A percentile compares a stretch with the other conserved stretches of the same genome.
phyloP scores from a whole-genome alignment of 2,888 invertebrate species.

The Melieria omissa region DNA sequence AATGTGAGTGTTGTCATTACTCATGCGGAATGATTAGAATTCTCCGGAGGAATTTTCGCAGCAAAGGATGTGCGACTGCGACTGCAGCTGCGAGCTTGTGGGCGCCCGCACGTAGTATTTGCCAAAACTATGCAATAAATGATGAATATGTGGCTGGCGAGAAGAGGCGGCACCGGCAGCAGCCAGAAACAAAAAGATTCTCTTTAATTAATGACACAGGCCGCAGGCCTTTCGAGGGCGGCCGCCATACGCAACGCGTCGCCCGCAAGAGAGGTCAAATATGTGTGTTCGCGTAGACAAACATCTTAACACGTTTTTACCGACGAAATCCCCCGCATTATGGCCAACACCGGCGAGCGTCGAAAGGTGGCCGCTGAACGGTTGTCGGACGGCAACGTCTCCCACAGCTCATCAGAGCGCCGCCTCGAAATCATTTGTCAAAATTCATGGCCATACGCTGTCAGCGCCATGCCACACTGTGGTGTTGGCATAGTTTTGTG shows the following conservation, averaged over 20 bases:
- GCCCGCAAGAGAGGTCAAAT: conserved; percentile 42
- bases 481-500: conserved; percentile 18
- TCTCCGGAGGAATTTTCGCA: conserved; percentile 52
- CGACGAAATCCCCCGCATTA: not conserved
- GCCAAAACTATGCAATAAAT: conserved; percentile 26
- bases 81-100: conserved; percentile 14
- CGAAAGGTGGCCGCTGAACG: too few relatives aligned
- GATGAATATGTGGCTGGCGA: conserved; percentile 20
- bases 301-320: conserved; percentile 46
- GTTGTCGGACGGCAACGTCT: not conserved
- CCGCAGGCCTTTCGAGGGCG: not conserved
- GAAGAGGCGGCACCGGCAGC: conserved; percentile 5
- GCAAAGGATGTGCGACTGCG: conserved; percentile 11
- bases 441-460: conserved; percentile 46
- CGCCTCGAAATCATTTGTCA: conserved; percentile 45
- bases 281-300: conserved; percentile 45
- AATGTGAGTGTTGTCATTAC: conserved; percentile 52
- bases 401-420: conserved; percentile 41
- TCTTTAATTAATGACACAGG: conserved; percentile 40
- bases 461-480: conserved; percentile 37
- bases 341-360: not conserved
- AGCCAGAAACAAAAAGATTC: conserved; percentile 14
- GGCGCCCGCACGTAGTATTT: not conserved
- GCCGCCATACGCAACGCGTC: conserved; percentile 20
- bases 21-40: conserved; percentile 58